Evolutionary conservation across 2,797 vertebrate genomes (phyloP), one percentile per base, ranked within the genome.

Genomic region (Xyrichtys novacula): DNA sequence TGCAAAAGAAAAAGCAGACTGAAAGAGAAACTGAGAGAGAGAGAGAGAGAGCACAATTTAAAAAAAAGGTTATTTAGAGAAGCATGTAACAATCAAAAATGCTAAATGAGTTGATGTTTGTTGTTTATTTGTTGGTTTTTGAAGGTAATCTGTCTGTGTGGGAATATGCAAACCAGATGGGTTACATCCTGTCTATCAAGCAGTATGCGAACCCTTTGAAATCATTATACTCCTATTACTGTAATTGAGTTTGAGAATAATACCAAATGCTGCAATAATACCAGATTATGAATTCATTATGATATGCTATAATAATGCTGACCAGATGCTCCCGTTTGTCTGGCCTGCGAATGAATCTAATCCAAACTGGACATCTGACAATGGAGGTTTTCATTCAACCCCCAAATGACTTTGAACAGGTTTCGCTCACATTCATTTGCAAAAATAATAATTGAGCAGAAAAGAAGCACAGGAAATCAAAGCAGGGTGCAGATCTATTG

Each of bases 241-340:
- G 85, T 91, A 89, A 93, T 91, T 93, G 89, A 87, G 68, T 81
- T 74, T 43, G 82, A 90, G 78, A 91, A 93, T 89, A 88, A 89
- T 85, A 89, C 82, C 75, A 83, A 88, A 89, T 85, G 87, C 80
- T 71, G 76, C 79, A 90, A 88, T 89, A 90, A 92, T 82, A 85
- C 82, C 88, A 90, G 92, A 92, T 93, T 92, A 91, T 66, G 63
- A 88, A 81, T 87, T 88, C 87, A 91, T 91, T 88, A 90, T 89
- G 85, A 91, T 90, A 87, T 86, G 83, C 77, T 70, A 26, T 66
- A 74, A 91, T 91, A 91, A 88, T 85, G 74, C 65, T 52, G 83
- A 76, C 88, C 92, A 93, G 92, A 91, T 93, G 92, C 85, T 89
- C 74, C 56, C 7, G 39, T 85, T 84, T 86, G 78, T 88, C 69